Evolutionary conservation across 2,888 invertebrate genomes (phyloP), one percentile per base, ranked within the genome.

Genomic region (Eulithis testata): DNA sequence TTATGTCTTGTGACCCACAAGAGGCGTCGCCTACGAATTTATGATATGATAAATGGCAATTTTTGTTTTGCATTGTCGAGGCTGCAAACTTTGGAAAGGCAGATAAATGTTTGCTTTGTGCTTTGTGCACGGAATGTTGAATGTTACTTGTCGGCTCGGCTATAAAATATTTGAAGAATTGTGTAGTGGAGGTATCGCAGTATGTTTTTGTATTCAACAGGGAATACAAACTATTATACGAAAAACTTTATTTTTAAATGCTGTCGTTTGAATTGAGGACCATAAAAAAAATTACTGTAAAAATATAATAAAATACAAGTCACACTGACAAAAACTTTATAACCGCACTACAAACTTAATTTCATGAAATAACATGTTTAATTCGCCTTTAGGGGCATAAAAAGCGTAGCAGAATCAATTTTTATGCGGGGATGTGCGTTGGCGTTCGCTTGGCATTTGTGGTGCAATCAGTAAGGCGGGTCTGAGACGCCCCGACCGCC

Each of bases 11-110:
- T 81, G 82, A 85, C 82, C 84, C 84, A 82, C 79, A 79, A 77
- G 81, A 77, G 78, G 78, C 76, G 81, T 79, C 80, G 80, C 79
- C 82, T 81, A 83, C 79, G 79, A 84, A 82, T 85, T 81, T 78
- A 80, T 76, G 73, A 73, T 83, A 86, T 92, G 92, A 92, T 84
- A 85, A 91, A 92, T 91, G 85, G 79, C 80, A 73, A 79, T 82
- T 76, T 81, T 81, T 85, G 78, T 83, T 82, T 77, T 78, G 78
- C 78, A 85, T 85, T 83, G 82, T 85, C 59, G 73, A 74, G 74
- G 73, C 71, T 73, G 78, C 73, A 80, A 80, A 76, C 55, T 61
- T 47, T 27, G 60, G 45, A 21, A 60, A 49, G 77, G 73, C 77
- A 61, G 80, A 85, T 87, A 83, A 86, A 85, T 86, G 83, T 87